phyloP scores from a whole-genome alignment of 2,797 vertebrate species.

The Oryzias sinensis region DNA sequence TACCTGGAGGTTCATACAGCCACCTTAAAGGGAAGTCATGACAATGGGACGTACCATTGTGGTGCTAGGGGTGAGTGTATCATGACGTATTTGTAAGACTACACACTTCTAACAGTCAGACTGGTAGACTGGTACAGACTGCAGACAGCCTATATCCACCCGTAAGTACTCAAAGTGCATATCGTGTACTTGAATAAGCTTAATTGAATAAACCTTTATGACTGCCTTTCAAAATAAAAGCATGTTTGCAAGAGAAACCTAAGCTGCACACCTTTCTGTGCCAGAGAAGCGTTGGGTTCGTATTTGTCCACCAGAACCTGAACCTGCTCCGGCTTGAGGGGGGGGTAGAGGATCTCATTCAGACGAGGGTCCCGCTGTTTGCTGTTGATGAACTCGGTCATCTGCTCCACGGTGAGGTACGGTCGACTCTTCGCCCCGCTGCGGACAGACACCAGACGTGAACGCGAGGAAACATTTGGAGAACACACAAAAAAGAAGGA shows the following conservation, averaged over 20 bases:
- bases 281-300: slow-evolving; percentile 85
- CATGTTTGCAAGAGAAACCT: slow-evolving; percentile 11
- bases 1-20: too few relatives aligned
- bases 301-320: slow-evolving; percentile 95
- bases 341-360: slow-evolving; percentile 97
- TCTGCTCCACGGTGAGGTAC: slow-evolving; percentile 92
- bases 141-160: too few relatives aligned
- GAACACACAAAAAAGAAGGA: background rate
- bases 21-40: too few relatives aligned
- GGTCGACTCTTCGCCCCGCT: slow-evolving; percentile 94
- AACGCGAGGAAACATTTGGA: background rate
- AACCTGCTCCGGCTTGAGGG: slow-evolving; percentile 93
- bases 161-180: too few relatives aligned
- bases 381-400: slow-evolving; percentile 95
- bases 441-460: background rate
- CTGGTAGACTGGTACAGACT: too few relatives aligned
- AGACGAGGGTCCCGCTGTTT: slow-evolving; percentile 94
- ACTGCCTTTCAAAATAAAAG: slow-evolving; percentile 1
- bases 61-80: too few relatives aligned
- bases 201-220: too few relatives aligned
- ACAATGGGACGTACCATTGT: too few relatives aligned
- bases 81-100: too few relatives aligned
- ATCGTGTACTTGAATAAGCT: too few relatives aligned
- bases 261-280: slow-evolving; percentile 86
- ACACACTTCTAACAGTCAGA: too few relatives aligned